Percentiles rank a stretch among this genome's conserved stretches.
These are phyloP conservation scores for Vandiemenella viatica DNA, from an alignment of 2,888 invertebrate species.

Conservation along the genomic window DNA sequence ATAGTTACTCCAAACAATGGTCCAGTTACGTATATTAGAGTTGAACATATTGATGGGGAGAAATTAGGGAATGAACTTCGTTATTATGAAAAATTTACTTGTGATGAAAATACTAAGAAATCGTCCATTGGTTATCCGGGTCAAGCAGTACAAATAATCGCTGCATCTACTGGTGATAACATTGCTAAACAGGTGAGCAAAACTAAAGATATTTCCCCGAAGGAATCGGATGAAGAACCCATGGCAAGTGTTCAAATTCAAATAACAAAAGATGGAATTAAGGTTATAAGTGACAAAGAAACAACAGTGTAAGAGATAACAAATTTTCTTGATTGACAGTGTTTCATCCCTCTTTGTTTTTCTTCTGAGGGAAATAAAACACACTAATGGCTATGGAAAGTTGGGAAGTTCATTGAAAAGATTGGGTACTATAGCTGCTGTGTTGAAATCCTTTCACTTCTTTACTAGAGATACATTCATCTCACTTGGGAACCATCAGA, in stretches of 20 bases:
- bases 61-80: conserved; percentile 20
- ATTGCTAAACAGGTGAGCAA: conserved; percentile 15
- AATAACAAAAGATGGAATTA: conserved; percentile 60
- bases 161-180: conserved; percentile 12
- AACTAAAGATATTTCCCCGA: not conserved
- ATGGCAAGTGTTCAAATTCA: conserved; percentile 51
- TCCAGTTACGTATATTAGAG: conserved; percentile 14
- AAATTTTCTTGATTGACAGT: not conserved
- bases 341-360: too few species aligned
- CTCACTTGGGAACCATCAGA: too few species aligned
- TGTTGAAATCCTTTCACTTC: too few species aligned
- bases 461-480: too few species aligned
- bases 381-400: too few species aligned
- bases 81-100: conserved; percentile 7
- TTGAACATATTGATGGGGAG: conserved; percentile 27
- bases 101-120: conserved; percentile 16
- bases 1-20: conserved; percentile 2
- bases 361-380: too few species aligned
- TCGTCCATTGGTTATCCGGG: conserved; percentile 16
- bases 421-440: too few species aligned
- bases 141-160: conserved; percentile 17
- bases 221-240: conserved; percentile 24
- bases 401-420: too few species aligned
- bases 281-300: conserved; percentile 64
- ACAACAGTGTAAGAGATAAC: conserved; percentile 41